Percentiles rank a stretch among this genome's conserved stretches.
phyloP scores from a whole-genome alignment of 2,888 invertebrate genomes.

The Clanis bilineata region DNA sequence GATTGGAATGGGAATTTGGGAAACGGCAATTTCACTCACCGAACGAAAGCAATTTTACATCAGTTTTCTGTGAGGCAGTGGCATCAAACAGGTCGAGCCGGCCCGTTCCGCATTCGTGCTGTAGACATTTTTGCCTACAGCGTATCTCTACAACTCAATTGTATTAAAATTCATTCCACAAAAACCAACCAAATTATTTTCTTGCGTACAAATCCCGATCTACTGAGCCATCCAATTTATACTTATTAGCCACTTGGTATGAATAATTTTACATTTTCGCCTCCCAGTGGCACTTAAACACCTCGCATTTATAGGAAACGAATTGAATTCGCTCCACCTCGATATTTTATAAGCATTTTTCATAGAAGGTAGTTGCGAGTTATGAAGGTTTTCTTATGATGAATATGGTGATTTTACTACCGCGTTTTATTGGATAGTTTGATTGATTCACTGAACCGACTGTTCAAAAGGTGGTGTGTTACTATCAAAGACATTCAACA shows the following conservation, averaged over 20 bases:
- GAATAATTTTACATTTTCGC: conserved; percentile 24
- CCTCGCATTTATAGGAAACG: conserved; percentile 15
- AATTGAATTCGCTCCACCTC: conserved; percentile 26
- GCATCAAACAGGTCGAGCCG: no score
- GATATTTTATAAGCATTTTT: conserved; percentile 12
- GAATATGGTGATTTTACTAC: conserved; percentile 6
- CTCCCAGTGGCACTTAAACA: conserved; percentile 22
- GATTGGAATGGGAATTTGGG: no score
- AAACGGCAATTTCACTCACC: no score
- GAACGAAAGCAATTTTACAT: no score
- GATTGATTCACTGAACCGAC: background rate
- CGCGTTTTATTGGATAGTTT: background rate
- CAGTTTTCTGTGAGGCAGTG: no score
- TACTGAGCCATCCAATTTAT: background rate
- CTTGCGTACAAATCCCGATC: background rate
- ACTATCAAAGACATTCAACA: no score
- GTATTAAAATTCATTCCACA: background rate
- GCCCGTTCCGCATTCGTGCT: no score
- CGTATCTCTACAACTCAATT: no score
- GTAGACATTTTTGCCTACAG: no score
- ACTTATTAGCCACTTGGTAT: conserved; percentile 13
- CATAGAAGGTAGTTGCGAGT: conserved; percentile 5
- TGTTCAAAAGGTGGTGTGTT: no score
- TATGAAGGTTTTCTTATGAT: background rate
- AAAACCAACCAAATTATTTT: background rate